Base-by-base conservation (phyloP, 2,113 vertebrate species). In the Melanotaenia duboulayi region DNA sequence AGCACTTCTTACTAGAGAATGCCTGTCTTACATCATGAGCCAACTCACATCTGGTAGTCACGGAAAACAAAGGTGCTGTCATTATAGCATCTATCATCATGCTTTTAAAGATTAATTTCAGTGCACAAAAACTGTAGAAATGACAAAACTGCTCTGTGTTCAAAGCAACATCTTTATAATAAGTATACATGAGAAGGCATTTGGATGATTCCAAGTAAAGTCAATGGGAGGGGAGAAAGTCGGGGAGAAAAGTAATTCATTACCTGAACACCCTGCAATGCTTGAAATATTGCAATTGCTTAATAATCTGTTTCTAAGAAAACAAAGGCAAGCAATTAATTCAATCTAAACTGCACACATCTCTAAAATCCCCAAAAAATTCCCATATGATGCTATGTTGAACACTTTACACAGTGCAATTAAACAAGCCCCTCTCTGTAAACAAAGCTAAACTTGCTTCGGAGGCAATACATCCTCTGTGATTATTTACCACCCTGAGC, bases 401-500 rank as follows among this genome's bases (percentile, higher is more conserved):
- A 81, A 76, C 75, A 59, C 44, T 22, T 42, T 80, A 66, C 80
- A 85, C 76, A 88, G 76, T 77, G 86, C 83, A 87, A 92, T 92
- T 90, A 90, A 88, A 83, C 81, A 72, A 78, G 49, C 48, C 42
- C 65, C 64, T 62, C 60, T 83, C 46, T 50, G 66, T 88, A 92
- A 92, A 92, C 89, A 90, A 84, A 88, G 82, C 85, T 65, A 73
- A 90, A 83, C 64, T 86, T 89, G 84, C 85, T 70, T 74, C 12
- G 8, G 39, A 82, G 54, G 87, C 77, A 85, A 89, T 86, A 86
- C 81, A 90, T 92, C 72, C 44, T 78, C 86, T 71, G 60, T 78
- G 86, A 89, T 92, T 90, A 92, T 93, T 92, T 90, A 86, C 80
- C 78, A 78, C 85, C 67, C 66, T 64, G 52, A 87, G 85, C 82